Evolutionary conservation across 2,888 invertebrate species (phyloP), one percentile per base, ranked within the genome.

Genomic region (Ennomos fuscantarius): DNA sequence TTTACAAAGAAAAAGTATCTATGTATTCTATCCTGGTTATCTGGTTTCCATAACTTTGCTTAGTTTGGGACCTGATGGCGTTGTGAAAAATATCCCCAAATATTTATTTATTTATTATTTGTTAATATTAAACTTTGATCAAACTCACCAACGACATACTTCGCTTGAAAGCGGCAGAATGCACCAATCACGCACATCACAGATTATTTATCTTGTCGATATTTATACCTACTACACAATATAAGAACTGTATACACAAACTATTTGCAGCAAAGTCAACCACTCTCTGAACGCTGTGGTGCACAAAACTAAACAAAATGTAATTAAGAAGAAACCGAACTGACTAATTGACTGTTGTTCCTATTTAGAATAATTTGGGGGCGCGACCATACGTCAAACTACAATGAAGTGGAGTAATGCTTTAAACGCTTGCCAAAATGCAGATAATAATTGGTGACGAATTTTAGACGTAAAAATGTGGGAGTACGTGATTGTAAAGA

Each of bases 131-230:
- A 24, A 24, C 24, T 0, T 24, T 24, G 5, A 2, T 24, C 24
- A 24, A 45, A 54, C 91, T 91, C 76, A 91, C 91, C 85, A 68
- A 90, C 83, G 61, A 87, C 86, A 73, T 88, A 88, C 78, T 86
- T 91, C 65, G 91, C 91, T 70, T 91, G 91, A 68, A 88, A 89
- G 55, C 89, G 87, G 73, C 91, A 92, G 71, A 92, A 73, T 65
- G 84, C 89, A 66, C 91, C 90, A 84, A 90, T 89, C 70, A 89
- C 87, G 88, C 89, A 90, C 89, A 89, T 87, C 46, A 36, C n/a
- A 54, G 9, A 41, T 13, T 37, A 40, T 11, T n/a, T 47, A 35
- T 37, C 5, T 36, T 52, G 34, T 41, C 58, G 43, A 24, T 48
- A 10, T 40, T 8, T 12, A 36, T 11, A 12, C 31, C 36, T 3